Conservation (phyloP, 1,140 invertebrate genomes). For the Diabrotica virgifera region DNA sequence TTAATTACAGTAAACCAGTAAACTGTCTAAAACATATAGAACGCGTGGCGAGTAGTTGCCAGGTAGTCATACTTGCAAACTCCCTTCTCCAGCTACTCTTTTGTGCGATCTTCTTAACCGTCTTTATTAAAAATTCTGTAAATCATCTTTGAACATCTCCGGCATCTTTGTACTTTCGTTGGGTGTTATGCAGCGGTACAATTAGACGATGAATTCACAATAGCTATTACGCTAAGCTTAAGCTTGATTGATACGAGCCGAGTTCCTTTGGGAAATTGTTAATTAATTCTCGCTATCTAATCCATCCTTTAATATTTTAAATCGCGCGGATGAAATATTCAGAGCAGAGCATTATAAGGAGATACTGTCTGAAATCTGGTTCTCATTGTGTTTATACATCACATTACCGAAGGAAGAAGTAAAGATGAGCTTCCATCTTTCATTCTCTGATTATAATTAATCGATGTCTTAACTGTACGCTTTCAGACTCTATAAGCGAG, state of each 20-base stretch:
- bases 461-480: background rate
- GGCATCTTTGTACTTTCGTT: background rate
- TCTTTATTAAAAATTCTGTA: too few species aligned
- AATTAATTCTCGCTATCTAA: constrained; percentile 7
- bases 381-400: constrained; percentile 2
- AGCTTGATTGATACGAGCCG: constrained; percentile 6
- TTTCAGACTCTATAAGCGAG: too few species aligned
- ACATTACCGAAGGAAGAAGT: background rate
- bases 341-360: constrained; percentile 1
- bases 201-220: constrained; percentile 10
- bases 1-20: too few species aligned
- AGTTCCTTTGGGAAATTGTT: constrained; percentile 6
- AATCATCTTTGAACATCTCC: too few species aligned
- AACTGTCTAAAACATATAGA: too few species aligned
- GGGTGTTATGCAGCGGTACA: background rate
- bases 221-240: constrained; percentile 5
- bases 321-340: background rate
- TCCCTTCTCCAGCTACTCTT: too few species aligned
- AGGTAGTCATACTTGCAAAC: too few species aligned
- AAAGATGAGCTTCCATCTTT: background rate
- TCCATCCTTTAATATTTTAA: constrained; percentile 1
- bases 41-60: too few species aligned
- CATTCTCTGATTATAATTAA: background rate
- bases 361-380: constrained; percentile 2
- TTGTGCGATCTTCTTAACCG: too few species aligned